Conservation (phyloP, 2,113 vertebrate genomes). For the Gavialis gangeticus region DNA sequence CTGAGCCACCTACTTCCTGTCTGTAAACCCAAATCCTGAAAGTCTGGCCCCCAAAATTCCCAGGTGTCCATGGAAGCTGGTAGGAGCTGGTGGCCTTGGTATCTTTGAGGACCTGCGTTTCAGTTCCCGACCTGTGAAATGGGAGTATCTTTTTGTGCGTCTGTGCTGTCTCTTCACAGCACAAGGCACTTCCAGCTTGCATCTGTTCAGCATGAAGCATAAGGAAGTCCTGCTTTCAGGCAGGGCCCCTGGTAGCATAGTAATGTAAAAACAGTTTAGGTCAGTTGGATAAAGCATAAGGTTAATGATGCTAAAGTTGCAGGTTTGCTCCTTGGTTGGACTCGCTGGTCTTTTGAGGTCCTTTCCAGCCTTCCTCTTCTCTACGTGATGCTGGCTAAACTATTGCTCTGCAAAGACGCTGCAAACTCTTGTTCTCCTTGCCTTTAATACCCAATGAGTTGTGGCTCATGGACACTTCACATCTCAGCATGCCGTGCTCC, state of each 20-base stretch:
- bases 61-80: slow-evolving; percentile 48
- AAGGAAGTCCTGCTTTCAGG: neutral
- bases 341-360: no score
- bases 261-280: neutral
- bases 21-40: slow-evolving; percentile 29
- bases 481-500: neutral
- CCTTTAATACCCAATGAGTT: neutral
- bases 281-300: neutral
- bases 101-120: neutral
- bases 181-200: neutral
- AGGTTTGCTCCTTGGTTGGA: neutral
- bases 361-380: no score
- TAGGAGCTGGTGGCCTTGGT: slow-evolving; percentile 33
- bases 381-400: no score
- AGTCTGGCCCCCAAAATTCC: slow-evolving; percentile 26
- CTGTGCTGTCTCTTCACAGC: neutral
- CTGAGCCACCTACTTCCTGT: slow-evolving; percentile 59
- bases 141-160: neutral
- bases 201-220: neutral
- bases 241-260: neutral
- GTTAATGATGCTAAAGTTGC: no score
- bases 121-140: neutral
- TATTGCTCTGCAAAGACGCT: no score
- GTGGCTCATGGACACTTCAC: neutral
- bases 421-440: neutral